Percentiles rank a stretch among this genome's conserved stretches.
phyloP scores from a whole-genome alignment of 2,888 invertebrate genomes.

The Cheilosia soror region DNA sequence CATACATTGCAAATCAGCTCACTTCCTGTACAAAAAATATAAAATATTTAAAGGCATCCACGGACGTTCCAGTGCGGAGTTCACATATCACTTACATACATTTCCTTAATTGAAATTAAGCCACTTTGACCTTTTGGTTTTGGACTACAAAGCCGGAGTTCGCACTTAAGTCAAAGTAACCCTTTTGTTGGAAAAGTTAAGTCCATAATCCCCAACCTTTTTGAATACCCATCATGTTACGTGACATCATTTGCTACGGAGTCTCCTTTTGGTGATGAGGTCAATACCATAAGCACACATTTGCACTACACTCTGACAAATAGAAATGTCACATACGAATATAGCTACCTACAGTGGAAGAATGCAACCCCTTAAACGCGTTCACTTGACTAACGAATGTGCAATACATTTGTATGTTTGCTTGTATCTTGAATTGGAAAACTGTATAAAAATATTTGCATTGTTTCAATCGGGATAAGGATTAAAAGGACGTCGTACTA shows the following conservation, averaged over 20 bases:
- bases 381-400: conserved; percentile 2
- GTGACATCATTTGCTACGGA: not conserved
- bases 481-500: not conserved
- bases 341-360: not conserved
- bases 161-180: not conserved
- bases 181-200: not conserved
- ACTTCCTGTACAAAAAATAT: not conserved
- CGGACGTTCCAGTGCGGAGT: not conserved
- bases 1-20: too few species aligned
- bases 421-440: conserved; percentile 10
- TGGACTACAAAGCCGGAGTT: not conserved
- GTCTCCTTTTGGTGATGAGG: conserved; percentile 1
- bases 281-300: conserved; percentile 5
- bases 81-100: not conserved
- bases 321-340: not conserved
- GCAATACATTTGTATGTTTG: not conserved
- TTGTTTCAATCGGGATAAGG: conserved; percentile 13
- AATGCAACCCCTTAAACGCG: not conserved
- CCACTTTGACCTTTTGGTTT: not conserved
- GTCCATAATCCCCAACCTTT: conserved; percentile 3
- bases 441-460: conserved; percentile 19
- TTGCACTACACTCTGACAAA: conserved; percentile 1
- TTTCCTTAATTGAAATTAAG: not conserved
- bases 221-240: not conserved
- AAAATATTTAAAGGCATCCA: not conserved